A percentile compares a stretch with the other conserved stretches of the same genome.
These are phyloP conservation scores for Drosophila cracens DNA, from an alignment of 2,888 invertebrate genomes.

Conservation along the genomic window DNA sequence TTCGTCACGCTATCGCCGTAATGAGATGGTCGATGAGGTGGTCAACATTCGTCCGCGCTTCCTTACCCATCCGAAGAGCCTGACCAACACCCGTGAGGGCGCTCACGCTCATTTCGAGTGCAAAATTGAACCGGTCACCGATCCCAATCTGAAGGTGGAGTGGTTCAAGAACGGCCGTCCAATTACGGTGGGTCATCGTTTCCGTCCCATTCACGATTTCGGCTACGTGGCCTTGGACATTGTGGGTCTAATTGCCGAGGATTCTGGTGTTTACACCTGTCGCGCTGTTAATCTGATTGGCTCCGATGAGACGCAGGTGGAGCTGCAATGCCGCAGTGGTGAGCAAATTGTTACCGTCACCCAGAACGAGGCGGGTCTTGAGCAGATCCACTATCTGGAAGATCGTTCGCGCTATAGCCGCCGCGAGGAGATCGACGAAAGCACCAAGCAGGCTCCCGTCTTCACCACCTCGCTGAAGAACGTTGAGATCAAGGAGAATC, in stretches of 20 bases:
- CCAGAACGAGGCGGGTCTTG: conserved; percentile 94
- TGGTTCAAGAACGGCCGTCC: conserved; percentile 98
- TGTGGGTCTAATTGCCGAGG: conserved; percentile 97
- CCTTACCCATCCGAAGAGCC: conserved; percentile 93
- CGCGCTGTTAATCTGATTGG: conserved; percentile 96
- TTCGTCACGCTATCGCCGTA: conserved; percentile 92
- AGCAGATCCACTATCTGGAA: conserved; percentile 95
- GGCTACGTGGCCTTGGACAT: conserved; percentile 99
- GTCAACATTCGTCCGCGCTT: conserved; percentile 94
- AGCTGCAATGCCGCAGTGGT: conserved; percentile 90
- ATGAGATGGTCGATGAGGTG: conserved; percentile 92
- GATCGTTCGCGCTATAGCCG: conserved; percentile 92
- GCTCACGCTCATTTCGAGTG: conserved; percentile 99
- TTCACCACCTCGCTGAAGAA: conserved; percentile 97
- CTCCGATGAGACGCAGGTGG: conserved; percentile 92
- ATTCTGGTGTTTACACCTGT: conserved; percentile 97
- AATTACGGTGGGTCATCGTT: conserved; percentile 96
- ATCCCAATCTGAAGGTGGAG: conserved; percentile 97
- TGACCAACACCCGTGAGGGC: conserved; percentile 94
- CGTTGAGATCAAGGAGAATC: conserved; percentile 96
- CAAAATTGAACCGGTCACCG: conserved; percentile 98
- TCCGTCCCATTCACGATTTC: conserved; percentile 98
- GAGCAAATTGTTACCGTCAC: conserved; percentile 93
- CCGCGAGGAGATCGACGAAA: conserved; percentile 91
- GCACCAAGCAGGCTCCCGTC: conserved; percentile 95